Evolutionary conservation across 2,113 vertebrate genomes (phyloP).

Genomic region (Brienomyrus longianalis): DNA sequence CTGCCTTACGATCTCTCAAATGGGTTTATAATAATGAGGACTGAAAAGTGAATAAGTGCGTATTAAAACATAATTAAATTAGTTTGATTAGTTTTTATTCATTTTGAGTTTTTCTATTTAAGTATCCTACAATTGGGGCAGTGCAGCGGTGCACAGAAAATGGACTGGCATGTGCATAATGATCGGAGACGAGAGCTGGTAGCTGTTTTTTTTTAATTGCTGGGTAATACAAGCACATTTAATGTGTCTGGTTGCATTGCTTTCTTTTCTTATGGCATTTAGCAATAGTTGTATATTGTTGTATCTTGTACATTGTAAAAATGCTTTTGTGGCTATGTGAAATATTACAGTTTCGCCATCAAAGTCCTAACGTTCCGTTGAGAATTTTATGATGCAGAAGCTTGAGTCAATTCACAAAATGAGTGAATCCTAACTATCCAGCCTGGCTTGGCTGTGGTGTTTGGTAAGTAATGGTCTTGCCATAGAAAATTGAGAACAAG

Average conservation of each 20-base stretch:
- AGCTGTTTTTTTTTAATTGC: not conserved
- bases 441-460: constrained; percentile 19
- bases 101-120: not conserved
- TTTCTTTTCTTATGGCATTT: not conserved
- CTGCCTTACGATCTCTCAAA: not conserved
- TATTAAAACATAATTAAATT: not conserved
- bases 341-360: not conserved
- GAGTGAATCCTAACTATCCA: constrained; percentile 2
- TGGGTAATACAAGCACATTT: not conserved
- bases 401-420: not conserved
- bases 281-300: not conserved
- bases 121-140: not conserved
- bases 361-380: not conserved
- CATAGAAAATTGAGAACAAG: constrained; percentile 28
- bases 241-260: not conserved
- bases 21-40: not conserved
- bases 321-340: not conserved
- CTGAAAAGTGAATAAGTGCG: not conserved
- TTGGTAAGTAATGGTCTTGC: constrained; percentile 30
- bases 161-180: not conserved
- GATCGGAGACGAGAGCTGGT: not conserved
- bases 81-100: not conserved
- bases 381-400: constrained; percentile 6
- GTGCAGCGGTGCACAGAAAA: not conserved
- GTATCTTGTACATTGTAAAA: not conserved